These are phyloP conservation scores for Muraenolepis orangiensis DNA, from an alignment of 2,797 vertebrate genomes.

Conservation along the genomic window DNA sequence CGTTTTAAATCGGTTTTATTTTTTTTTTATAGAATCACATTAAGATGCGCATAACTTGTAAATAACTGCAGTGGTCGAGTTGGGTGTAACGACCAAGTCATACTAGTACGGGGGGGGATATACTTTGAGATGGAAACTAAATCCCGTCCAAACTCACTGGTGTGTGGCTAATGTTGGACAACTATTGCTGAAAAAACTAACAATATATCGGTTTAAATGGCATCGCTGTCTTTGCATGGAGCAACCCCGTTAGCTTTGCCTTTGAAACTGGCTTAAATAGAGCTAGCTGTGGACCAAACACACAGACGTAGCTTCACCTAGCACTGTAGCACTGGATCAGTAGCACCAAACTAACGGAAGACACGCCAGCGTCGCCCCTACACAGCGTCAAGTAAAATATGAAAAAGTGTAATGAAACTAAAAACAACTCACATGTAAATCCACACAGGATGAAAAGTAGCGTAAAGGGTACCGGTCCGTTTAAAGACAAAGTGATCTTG, in stretches of 20 bases:
- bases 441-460: constrained; percentile 56
- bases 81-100: not conserved
- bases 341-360: not conserved
- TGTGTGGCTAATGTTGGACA: not conserved
- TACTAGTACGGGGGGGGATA: not conserved
- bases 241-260: constrained; percentile 22
- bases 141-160: not conserved
- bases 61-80: not conserved
- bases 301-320: too few species aligned
- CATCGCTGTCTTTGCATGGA: not conserved
- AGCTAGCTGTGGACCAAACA: constrained; percentile 7
- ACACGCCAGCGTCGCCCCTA: too few species aligned
- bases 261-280: constrained; percentile 1
- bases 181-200: not conserved
- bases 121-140: not conserved
- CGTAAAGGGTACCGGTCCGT: constrained; percentile 51
- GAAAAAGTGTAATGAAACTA: constrained; percentile 4
- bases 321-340: constrained; percentile 14
- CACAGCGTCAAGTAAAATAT: constrained; percentile 12
- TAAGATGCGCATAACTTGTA: not conserved
- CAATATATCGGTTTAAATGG: constrained; percentile 21
- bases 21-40: not conserved
- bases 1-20: not conserved
- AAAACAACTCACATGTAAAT: constrained; percentile 66
- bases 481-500: constrained; percentile 41